phyloP scores from a whole-genome alignment of 1,140 invertebrate species.

The Hesperophylax magnus region DNA sequence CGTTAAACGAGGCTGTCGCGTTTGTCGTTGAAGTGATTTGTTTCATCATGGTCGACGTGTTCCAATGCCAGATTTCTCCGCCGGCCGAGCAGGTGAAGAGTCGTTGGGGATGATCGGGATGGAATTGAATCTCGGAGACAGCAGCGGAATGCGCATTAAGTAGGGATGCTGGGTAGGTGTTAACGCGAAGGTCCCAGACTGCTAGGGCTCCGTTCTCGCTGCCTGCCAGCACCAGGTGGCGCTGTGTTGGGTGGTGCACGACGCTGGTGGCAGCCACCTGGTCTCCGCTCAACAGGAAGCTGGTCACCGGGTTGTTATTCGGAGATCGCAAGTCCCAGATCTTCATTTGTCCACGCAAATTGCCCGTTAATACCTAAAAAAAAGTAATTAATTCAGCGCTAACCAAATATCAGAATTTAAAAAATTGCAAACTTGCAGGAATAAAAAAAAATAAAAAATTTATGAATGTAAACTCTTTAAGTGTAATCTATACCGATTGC shows the following conservation, averaged over 20 bases:
- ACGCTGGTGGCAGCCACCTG: slow-evolving; percentile 81
- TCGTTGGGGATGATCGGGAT: slow-evolving; percentile 86
- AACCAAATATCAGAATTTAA: too few species aligned
- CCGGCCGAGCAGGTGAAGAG: slow-evolving; percentile 84
- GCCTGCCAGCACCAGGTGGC: slow-evolving; percentile 86
- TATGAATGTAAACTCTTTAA: too few species aligned
- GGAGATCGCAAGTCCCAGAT: slow-evolving; percentile 84
- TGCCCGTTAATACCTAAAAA: slow-evolving; percentile 80
- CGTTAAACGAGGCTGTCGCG: slow-evolving; percentile 54
- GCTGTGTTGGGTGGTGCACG: slow-evolving; percentile 87
- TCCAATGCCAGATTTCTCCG: slow-evolving; percentile 92
- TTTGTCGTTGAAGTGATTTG: slow-evolving; percentile 56
- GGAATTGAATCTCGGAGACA: slow-evolving; percentile 87
- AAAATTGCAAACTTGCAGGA: too few species aligned
- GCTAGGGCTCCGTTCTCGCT: slow-evolving; percentile 86
- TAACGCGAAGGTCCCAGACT: slow-evolving; percentile 90
- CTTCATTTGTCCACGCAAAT: slow-evolving; percentile 88
- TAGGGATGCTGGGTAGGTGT: slow-evolving; percentile 84
- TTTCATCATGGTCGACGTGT: slow-evolving; percentile 69
- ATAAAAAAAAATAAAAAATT: too few species aligned
- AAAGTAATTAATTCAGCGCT: slow-evolving; percentile 22
- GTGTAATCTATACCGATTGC: too few species aligned
- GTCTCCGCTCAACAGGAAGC: slow-evolving; percentile 77
- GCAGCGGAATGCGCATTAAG: slow-evolving; percentile 83
- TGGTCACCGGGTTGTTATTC: slow-evolving; percentile 72